These are phyloP conservation scores for Reticulitermes speratus DNA, from an alignment of 1,140 invertebrate species.

Conservation along the genomic window DNA sequence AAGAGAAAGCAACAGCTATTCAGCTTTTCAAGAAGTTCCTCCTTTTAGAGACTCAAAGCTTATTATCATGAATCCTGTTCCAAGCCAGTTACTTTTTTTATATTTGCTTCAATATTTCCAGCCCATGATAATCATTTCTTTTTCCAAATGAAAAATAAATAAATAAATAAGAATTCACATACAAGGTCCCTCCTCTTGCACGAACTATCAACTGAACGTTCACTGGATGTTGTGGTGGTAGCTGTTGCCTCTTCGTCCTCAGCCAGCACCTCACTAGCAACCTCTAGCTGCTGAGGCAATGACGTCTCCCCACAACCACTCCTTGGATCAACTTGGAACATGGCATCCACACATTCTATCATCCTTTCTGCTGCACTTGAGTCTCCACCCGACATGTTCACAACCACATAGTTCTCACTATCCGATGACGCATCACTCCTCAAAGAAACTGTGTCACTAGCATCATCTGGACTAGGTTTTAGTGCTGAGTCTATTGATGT, in stretches of 20 bases:
- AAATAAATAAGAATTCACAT: constrained; percentile 40
- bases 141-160: no score
- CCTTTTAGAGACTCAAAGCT: no score
- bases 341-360: constrained; percentile 50
- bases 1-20: no score
- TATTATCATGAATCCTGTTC: no score
- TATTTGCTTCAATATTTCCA: no score
- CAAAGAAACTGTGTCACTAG: constrained; percentile 56
- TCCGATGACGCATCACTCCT: constrained; percentile 70
- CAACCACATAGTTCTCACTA: constrained; percentile 72
- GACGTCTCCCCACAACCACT: constrained; percentile 35
- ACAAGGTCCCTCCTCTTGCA: constrained; percentile 76
- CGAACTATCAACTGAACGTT: constrained; percentile 74
- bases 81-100: no score
- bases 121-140: no score
- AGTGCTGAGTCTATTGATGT: constrained; percentile 78
- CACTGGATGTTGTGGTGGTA: constrained; percentile 68
- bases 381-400: constrained; percentile 46
- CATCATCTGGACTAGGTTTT: constrained; percentile 63
- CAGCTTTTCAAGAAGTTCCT: no score
- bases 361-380: constrained; percentile 42
- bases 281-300: constrained; percentile 57
- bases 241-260: constrained; percentile 54
- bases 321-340: constrained; percentile 54
- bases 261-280: constrained; percentile 83